These are phyloP conservation scores for Stenodema calcarata DNA, from an alignment of 2,888 invertebrate species.

Conservation along the genomic window DNA sequence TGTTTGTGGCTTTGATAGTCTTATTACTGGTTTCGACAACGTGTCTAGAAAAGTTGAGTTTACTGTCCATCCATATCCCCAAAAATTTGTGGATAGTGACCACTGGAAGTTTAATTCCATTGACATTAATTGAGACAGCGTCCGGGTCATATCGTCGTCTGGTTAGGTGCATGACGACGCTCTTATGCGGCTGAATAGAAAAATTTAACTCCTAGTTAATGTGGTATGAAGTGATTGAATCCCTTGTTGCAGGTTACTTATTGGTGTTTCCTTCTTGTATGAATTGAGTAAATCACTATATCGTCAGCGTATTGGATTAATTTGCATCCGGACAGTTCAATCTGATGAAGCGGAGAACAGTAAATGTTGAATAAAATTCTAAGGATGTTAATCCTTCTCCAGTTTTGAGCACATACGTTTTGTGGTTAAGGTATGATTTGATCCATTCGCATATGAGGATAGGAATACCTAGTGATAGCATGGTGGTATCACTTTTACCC, in stretches of 20 bases:
- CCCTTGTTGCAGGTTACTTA: not conserved
- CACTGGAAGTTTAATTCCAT: not conserved
- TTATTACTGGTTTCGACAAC: not conserved
- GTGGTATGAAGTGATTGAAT: not conserved
- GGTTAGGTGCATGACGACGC: not conserved
- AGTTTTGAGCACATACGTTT: not conserved
- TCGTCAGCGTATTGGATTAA: not conserved
- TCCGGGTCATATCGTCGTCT: not conserved
- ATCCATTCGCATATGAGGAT: not conserved
- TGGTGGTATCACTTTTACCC: too few species aligned
- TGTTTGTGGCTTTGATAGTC: not conserved
- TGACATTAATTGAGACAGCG: not conserved
- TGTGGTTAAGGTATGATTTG: not conserved
- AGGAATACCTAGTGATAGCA: not conserved
- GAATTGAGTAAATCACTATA: not conserved
- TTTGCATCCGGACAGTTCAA: not conserved
- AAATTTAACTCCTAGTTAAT: not conserved
- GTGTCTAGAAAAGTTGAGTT: not conserved
- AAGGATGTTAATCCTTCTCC: not conserved
- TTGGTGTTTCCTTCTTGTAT: not conserved
- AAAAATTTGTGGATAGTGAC: not conserved
- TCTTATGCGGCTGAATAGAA: not conserved
- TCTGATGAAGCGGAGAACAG: not conserved
- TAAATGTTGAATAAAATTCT: not conserved
- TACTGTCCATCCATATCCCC: not conserved